phyloP scores from a whole-genome alignment of 2,888 invertebrate genomes.

The Thelaira solivaga region DNA sequence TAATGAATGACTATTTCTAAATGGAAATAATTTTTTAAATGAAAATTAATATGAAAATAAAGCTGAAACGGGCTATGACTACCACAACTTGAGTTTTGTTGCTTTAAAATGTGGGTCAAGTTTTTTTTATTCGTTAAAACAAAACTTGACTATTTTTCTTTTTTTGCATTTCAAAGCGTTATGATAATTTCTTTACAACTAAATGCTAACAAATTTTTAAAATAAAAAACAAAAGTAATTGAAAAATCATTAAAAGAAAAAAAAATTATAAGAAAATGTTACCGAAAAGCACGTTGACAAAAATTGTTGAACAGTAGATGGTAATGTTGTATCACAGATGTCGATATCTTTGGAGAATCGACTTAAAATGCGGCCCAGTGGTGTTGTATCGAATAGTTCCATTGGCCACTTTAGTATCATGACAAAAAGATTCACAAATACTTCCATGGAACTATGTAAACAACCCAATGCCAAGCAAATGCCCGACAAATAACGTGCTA shows the following conservation, averaged over 20 bases:
- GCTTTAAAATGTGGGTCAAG: too few relatives aligned
- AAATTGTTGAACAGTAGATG: conserved; percentile 74
- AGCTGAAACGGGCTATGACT: too few relatives aligned
- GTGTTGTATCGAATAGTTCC: conserved; percentile 88
- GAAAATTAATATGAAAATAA: too few relatives aligned
- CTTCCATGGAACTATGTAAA: conserved; percentile 80
- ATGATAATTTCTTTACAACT: too few relatives aligned
- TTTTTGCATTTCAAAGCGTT: too few relatives aligned
- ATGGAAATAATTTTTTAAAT: too few relatives aligned
- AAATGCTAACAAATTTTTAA: not conserved
- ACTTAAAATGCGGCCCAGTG: conserved; percentile 85
- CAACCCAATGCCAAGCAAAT: conserved; percentile 77
- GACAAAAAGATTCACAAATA: conserved; percentile 81
- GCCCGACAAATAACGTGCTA: conserved; percentile 75
- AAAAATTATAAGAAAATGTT: conserved; percentile 63
- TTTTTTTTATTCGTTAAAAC: too few relatives aligned
- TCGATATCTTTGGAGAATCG: conserved; percentile 82
- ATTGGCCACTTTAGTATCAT: conserved; percentile 83
- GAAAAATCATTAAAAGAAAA: not conserved
- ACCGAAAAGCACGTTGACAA: conserved; percentile 77
- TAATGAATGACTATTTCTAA: too few relatives aligned
- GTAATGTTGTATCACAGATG: conserved; percentile 79
- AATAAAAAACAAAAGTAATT: not conserved
- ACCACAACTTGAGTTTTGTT: too few relatives aligned
- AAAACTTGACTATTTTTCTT: too few relatives aligned